phyloP scores from a whole-genome alignment of 1,140 invertebrate genomes.

The Araneus ventricosus region DNA sequence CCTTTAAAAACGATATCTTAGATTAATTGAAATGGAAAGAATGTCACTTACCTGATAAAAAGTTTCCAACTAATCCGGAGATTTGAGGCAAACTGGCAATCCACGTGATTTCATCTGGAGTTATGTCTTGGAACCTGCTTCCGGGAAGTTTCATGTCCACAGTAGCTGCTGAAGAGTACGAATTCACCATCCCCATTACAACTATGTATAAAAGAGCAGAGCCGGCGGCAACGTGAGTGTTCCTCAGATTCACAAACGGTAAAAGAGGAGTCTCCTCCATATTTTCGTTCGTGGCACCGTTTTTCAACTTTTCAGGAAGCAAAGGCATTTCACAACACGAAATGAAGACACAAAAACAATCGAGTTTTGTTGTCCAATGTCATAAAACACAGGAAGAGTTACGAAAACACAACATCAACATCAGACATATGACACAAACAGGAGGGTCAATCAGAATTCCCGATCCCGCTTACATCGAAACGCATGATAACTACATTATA shows the following conservation, averaged over 20 bases:
- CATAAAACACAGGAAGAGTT: no score
- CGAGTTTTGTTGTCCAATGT: no score
- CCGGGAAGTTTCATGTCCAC: conserved; percentile 41
- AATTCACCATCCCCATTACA: conserved; percentile 47
- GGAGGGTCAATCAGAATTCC: no score
- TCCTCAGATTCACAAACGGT: background rate
- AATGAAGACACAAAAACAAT: background rate
- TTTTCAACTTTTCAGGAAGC: background rate
- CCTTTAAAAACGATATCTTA: no score
- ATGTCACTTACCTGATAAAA: conserved; percentile 40
- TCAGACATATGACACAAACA: no score
- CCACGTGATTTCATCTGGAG: conserved; percentile 54
- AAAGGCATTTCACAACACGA: background rate
- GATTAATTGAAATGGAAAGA: no score
- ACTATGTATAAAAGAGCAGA: conserved; percentile 45
- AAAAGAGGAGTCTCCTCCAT: background rate
- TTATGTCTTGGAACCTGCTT: conserved; percentile 39
- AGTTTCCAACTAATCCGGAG: conserved; percentile 32
- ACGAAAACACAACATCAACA: no score
- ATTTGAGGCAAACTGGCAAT: conserved; percentile 59
- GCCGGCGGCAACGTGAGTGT: conserved; percentile 46
- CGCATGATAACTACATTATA: no score
- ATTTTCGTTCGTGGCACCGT: background rate
- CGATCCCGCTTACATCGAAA: no score
- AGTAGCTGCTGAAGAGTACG: conserved; percentile 59